Evolutionary conservation across 2,888 invertebrate species (phyloP), one percentile per base, ranked within the genome.

Genomic region (Eurytoma californica): DNA sequence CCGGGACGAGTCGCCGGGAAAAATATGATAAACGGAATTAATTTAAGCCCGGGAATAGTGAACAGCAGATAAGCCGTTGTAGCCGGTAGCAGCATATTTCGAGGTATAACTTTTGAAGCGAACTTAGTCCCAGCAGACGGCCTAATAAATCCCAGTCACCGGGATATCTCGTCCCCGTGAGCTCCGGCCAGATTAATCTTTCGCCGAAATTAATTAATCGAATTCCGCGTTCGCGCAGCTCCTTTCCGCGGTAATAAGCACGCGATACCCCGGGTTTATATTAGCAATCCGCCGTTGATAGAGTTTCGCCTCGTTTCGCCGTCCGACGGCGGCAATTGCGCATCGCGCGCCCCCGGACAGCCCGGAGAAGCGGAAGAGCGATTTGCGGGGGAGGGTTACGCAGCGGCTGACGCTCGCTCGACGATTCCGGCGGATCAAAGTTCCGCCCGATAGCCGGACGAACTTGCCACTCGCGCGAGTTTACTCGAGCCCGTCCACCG

Each of bases 21-120:
- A 85, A 83, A 84, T 83, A 84, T 83, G 83, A 86, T 84, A 81
- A 80, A 83, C 55, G 83, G 81, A 84, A 87, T 86, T 86, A 85
- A 86, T 85, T 84, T 83, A 72, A 70, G 81, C 53, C 75, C 73
- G 78, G 82, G 83, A 39, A 83, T 82, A 84, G 81, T 82, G 83
- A 84, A 80, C 82, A 82, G 83, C 63, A 81, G 84, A 84, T 83
- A 82, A 72, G 80, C 79, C 72, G 68, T 76, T 55, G 53, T 16
- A n/a, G 72, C 30, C n/a, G 28, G 18, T 49, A 24, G 18, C 53
- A 39, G 58, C 70, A 51, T 58, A 60, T 70, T 70, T 70, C 60
- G 49, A 18, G 47, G 51, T 30, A 20, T n/a, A 70, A 70, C 69
- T 70, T 58, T 58, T 47, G 55, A 61, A 16, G 47, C 53, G n/a